Percentiles rank a stretch among this genome's conserved stretches.
phyloP scores from a whole-genome alignment of 2,113 vertebrate species.

The Polyodon spathula region DNA sequence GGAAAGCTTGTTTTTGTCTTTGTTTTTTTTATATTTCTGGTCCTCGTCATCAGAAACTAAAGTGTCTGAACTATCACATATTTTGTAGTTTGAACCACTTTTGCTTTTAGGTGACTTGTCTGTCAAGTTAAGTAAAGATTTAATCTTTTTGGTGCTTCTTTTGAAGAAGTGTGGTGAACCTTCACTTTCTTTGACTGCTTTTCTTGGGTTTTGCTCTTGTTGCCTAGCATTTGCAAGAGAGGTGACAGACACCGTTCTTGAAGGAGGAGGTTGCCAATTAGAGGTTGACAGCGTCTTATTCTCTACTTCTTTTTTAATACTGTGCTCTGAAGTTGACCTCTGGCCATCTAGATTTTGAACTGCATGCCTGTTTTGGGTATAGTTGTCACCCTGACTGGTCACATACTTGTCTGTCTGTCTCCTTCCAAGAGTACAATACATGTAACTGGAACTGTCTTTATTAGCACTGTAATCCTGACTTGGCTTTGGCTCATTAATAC shows the following conservation, averaged over 20 bases:
- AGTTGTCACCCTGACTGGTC: slow-evolving; percentile 39
- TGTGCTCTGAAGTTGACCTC: slow-evolving; percentile 49
- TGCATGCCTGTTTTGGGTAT: slow-evolving; percentile 18
- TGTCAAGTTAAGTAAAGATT: slow-evolving; percentile 73
- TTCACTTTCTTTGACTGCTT: slow-evolving; percentile 54
- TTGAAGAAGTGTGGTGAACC: slow-evolving; percentile 68
- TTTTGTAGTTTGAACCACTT: slow-evolving; percentile 57
- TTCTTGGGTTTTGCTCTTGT: slow-evolving; percentile 46
- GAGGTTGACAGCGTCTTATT: slow-evolving; percentile 13
- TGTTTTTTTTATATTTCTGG: slow-evolving; percentile 39
- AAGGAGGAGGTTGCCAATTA: slow-evolving; percentile 38
- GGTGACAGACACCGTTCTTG: slow-evolving; percentile 66
- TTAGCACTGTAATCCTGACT: slow-evolving; percentile 41
- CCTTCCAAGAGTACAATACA: slow-evolving; percentile 62
- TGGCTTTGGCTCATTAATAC: slow-evolving; percentile 72
- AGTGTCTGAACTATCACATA: slow-evolving; percentile 71
- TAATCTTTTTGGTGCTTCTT: slow-evolving; percentile 73
- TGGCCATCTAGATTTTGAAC: slow-evolving; percentile 46
- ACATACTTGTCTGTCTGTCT: slow-evolving; percentile 44
- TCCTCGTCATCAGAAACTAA: slow-evolving; percentile 66
- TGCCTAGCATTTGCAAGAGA: slow-evolving; percentile 41
- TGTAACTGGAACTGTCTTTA: slow-evolving; percentile 51
- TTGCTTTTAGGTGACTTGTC: slow-evolving; percentile 65
- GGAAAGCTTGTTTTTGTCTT: slow-evolving; percentile 41
- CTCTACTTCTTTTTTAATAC: slow-evolving; percentile 40